Conservation (phyloP, 2,888 invertebrate species). For the Agrotis ipsilon region DNA sequence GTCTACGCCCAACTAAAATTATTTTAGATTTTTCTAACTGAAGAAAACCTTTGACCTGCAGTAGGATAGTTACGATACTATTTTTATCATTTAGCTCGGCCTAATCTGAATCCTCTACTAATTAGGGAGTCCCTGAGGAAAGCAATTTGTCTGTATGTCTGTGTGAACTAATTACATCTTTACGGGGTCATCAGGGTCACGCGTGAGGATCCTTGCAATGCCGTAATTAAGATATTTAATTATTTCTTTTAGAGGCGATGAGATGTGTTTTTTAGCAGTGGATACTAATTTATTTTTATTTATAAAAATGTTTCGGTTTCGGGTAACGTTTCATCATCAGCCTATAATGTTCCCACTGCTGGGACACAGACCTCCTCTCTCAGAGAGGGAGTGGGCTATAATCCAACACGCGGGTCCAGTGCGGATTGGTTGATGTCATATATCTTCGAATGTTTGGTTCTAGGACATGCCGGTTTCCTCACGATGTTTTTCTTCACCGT, state of each 20-base stretch:
- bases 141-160: constrained; percentile 15
- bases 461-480: too few species aligned
- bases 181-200: constrained; percentile 1
- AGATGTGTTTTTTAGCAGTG: not conserved
- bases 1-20: too few species aligned
- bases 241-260: constrained; percentile 5
- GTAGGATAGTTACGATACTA: not conserved
- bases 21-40: too few species aligned
- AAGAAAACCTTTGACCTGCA: not conserved
- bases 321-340: too few species aligned
- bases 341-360: too few species aligned
- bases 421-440: too few species aligned
- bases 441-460: too few species aligned
- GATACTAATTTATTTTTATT: not conserved
- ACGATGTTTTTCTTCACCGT: too few species aligned
- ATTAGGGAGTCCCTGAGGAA: constrained; percentile 20
- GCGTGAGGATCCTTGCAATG: constrained; percentile 15
- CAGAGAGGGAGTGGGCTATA: too few species aligned
- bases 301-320: not conserved
- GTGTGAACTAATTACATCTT: constrained; percentile 38
- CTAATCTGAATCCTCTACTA: constrained; percentile 19
- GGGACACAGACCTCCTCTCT: too few species aligned
- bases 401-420: too few species aligned
- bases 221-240: constrained; percentile 9
- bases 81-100: constrained; percentile 21